A percentile compares a stretch with the other conserved stretches of the same genome.
Evolutionary conservation across 2,113 vertebrate species (phyloP).

Genomic region (Paraplagusia blochii): DNA sequence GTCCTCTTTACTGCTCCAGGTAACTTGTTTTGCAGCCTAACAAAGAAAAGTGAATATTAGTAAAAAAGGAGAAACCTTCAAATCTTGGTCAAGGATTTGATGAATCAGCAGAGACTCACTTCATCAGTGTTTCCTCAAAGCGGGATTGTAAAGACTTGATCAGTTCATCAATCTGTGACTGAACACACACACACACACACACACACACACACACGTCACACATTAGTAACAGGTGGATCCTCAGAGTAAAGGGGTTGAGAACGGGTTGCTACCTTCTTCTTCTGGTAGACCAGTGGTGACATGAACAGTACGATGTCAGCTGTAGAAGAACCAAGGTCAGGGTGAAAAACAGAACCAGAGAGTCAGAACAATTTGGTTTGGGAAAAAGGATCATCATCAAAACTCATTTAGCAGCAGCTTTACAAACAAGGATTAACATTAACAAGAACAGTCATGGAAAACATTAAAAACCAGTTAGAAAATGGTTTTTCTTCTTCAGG

Average conservation of each 20-base stretch:
- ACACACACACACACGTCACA: too few relatives aligned
- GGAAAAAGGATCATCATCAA: too few relatives aligned
- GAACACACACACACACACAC: constrained; percentile 32
- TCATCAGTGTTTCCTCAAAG: constrained; percentile 55
- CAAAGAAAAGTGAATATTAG: neutral
- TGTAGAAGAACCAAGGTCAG: constrained; percentile 26
- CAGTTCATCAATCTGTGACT: constrained; percentile 38
- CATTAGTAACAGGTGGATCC: neutral
- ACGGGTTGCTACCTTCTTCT: constrained; percentile 74
- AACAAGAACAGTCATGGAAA: too few relatives aligned
- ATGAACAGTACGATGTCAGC: constrained; percentile 76
- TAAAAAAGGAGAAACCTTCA: constrained; percentile 4
- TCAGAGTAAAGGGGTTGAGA: neutral
- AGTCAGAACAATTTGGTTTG: too few relatives aligned
- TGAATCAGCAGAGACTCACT: constrained; percentile 46
- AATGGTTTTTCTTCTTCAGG: too few relatives aligned
- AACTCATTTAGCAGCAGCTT: too few relatives aligned
- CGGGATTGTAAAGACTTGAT: neutral
- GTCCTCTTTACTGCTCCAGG: constrained; percentile 48
- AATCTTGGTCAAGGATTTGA: too few relatives aligned
- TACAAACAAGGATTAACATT: too few relatives aligned
- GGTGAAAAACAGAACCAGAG: neutral
- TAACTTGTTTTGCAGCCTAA: constrained; percentile 45
- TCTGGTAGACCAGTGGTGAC: constrained; percentile 78
- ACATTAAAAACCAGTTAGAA: too few relatives aligned